phyloP scores from a whole-genome alignment of 92 coral and sea anemone species.

The Galaxea fascicularis region DNA sequence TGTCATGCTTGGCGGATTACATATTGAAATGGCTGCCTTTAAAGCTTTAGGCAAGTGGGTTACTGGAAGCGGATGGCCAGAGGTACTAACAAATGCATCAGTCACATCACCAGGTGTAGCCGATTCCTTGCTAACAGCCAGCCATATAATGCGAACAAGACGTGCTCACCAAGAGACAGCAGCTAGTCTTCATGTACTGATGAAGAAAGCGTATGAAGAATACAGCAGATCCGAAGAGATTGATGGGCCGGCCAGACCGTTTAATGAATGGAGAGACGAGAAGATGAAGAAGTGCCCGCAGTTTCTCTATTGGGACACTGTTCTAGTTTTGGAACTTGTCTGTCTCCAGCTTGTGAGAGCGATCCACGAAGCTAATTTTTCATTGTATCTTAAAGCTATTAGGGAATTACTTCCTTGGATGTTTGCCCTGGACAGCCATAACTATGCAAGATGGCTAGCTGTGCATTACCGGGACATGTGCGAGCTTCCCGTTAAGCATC shows the following conservation, averaged over 20 bases:
- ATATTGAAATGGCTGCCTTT: conserved; percentile 60
- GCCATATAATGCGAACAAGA: conserved; percentile 67
- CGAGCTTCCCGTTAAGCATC: conserved; percentile 53
- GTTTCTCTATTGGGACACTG: conserved; percentile 49
- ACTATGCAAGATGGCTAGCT: conserved; percentile 62
- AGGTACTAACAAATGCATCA: conserved; percentile 42
- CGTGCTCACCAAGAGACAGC: conserved; percentile 74
- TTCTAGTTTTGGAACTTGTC: conserved; percentile 38
- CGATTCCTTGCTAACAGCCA: conserved; percentile 65
- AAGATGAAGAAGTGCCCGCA: conserved; percentile 45
- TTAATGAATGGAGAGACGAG: conserved; percentile 49
- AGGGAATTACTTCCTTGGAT: conserved; percentile 63
- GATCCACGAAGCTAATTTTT: conserved; percentile 40
- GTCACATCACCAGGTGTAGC: conserved; percentile 56
- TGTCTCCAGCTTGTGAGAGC: conserved; percentile 55
- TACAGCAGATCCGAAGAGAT: conserved; percentile 44
- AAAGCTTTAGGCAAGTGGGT: conserved; percentile 62
- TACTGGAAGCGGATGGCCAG: conserved; percentile 55
- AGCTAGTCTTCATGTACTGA: conserved; percentile 57
- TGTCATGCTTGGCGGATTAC: conserved; percentile 59
- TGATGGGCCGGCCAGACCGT: conserved; percentile 26
- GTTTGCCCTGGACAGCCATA: conserved; percentile 59
- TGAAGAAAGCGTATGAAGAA: conserved; percentile 43
- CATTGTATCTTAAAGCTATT: conserved; percentile 46
- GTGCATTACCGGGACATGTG: conserved; percentile 68